phyloP scores from a whole-genome alignment of 2,888 invertebrate genomes.

The Ephialtes manifestator region DNA sequence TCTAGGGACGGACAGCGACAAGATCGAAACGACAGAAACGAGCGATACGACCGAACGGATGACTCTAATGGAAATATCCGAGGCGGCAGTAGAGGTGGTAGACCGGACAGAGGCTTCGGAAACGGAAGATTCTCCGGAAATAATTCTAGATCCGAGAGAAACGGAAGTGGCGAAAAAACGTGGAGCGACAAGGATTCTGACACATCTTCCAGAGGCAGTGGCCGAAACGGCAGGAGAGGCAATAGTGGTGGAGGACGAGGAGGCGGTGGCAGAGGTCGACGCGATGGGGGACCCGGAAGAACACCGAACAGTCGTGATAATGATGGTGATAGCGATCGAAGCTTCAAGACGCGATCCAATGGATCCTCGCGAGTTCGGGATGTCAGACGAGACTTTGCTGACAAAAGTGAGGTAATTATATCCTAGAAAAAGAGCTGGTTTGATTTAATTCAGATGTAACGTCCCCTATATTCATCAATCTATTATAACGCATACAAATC shows the following conservation, averaged over 20 bases:
- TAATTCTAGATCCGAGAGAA: slow-evolving; percentile 71
- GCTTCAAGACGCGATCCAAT: slow-evolving; percentile 48
- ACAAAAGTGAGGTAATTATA: slow-evolving; percentile 49
- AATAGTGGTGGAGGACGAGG: slow-evolving; percentile 62
- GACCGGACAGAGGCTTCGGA: slow-evolving; percentile 60
- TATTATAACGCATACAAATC: no score
- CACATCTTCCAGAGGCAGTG: slow-evolving; percentile 75
- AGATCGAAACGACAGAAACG: slow-evolving; percentile 67
- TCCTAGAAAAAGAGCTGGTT: background rate
- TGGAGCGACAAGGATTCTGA: slow-evolving; percentile 81
- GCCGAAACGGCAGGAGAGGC: slow-evolving; percentile 72
- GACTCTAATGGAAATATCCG: slow-evolving; percentile 61
- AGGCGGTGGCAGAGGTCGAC: slow-evolving; percentile 42
- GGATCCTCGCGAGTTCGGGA: slow-evolving; percentile 51
- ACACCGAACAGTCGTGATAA: slow-evolving; percentile 44
- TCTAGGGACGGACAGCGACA: slow-evolving; percentile 65
- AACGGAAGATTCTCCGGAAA: slow-evolving; percentile 48
- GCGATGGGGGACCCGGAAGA: slow-evolving; percentile 37
- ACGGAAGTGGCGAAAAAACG: slow-evolving; percentile 74
- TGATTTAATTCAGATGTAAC: no score
- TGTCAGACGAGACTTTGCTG: slow-evolving; percentile 54
- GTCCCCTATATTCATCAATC: no score
- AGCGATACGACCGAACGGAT: slow-evolving; percentile 59
- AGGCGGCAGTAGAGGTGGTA: slow-evolving; percentile 62
- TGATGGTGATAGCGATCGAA: slow-evolving; percentile 53